A percentile compares a stretch with the other conserved stretches of the same genome.
phyloP scores from a whole-genome alignment of 2,888 invertebrate species.

The Trachelus stipa region DNA sequence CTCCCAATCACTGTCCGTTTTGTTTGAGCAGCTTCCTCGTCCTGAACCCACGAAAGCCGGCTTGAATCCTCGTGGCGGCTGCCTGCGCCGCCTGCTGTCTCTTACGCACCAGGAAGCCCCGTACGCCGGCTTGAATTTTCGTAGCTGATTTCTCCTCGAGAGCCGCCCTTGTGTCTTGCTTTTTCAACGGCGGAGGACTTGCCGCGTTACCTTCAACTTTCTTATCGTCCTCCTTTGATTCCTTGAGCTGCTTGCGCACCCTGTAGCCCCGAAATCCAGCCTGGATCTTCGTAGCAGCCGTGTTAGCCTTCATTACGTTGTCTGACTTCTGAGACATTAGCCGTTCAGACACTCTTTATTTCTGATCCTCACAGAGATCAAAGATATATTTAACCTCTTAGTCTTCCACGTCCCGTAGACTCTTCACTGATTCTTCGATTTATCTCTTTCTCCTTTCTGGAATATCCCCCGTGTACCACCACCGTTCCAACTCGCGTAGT shows the following conservation, averaged over 20 bases:
- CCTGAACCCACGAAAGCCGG: conserved; percentile 61
- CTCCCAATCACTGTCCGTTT: conserved; percentile 41
- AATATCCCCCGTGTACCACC: neutral
- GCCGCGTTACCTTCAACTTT: conserved; percentile 3
- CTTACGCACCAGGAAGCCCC: conserved; percentile 75
- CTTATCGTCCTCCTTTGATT: conserved; percentile 30
- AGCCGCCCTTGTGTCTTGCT: conserved; percentile 31
- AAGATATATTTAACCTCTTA: neutral
- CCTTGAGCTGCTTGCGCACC: conserved; percentile 67
- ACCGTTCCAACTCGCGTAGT: neutral
- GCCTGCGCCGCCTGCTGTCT: conserved; percentile 63
- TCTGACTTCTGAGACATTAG: conserved; percentile 26
- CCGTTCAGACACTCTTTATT: neutral
- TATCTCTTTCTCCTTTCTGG: neutral
- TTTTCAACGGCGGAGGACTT: conserved; percentile 25
- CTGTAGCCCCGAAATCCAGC: conserved; percentile 71
- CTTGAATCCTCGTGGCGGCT: conserved; percentile 62
- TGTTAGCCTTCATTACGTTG: conserved; percentile 47
- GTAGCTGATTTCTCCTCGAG: conserved; percentile 68
- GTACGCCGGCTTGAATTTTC: conserved; percentile 76
- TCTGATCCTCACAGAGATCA: neutral
- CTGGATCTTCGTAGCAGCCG: conserved; percentile 71
- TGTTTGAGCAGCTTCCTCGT: conserved; percentile 59
- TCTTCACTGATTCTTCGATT: neutral
- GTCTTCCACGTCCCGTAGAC: neutral